phyloP scores from a whole-genome alignment of 1,140 invertebrate species.

The Neodiprion pinetum region DNA sequence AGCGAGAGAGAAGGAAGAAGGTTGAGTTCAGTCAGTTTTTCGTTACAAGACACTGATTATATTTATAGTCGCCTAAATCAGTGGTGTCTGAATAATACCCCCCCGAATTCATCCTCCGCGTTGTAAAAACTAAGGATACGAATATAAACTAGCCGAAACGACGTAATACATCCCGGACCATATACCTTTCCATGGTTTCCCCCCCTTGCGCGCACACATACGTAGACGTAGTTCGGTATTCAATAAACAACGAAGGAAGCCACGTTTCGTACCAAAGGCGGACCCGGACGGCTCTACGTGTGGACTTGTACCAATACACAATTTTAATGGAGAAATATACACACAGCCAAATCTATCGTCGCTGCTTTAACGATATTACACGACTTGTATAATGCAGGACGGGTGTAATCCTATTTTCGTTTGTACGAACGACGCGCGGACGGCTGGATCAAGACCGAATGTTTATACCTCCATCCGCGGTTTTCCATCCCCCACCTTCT shows the following conservation, averaged over 20 bases:
- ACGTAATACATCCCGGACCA: background rate
- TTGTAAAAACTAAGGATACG: background rate
- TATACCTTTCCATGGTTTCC: background rate
- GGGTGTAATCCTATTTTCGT: background rate
- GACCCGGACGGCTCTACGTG: too few species aligned
- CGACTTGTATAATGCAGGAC: too few species aligned
- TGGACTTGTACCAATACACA: conserved; percentile 6
- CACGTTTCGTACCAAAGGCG: too few species aligned
- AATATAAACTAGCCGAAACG: conserved; percentile 1
- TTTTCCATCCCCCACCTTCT: background rate
- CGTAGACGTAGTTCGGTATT: too few species aligned
- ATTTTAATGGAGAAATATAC: conserved; percentile 2
- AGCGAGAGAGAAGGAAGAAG: background rate
- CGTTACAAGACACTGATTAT: conserved; percentile 47
- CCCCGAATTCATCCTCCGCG: background rate
- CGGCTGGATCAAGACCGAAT: background rate
- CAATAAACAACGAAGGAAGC: too few species aligned
- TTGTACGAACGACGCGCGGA: background rate
- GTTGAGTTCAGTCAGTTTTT: conserved; percentile 20
- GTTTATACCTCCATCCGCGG: background rate
- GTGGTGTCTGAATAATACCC: background rate
- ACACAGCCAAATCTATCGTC: background rate
- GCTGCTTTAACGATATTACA: too few species aligned
- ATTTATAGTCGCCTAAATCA: conserved; percentile 39
- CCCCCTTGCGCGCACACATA: too few species aligned